A percentile compares a stretch with the other conserved stretches of the same genome.
phyloP scores from a whole-genome alignment of 1,140 invertebrate genomes.

The Drosophila chauvacae region DNA sequence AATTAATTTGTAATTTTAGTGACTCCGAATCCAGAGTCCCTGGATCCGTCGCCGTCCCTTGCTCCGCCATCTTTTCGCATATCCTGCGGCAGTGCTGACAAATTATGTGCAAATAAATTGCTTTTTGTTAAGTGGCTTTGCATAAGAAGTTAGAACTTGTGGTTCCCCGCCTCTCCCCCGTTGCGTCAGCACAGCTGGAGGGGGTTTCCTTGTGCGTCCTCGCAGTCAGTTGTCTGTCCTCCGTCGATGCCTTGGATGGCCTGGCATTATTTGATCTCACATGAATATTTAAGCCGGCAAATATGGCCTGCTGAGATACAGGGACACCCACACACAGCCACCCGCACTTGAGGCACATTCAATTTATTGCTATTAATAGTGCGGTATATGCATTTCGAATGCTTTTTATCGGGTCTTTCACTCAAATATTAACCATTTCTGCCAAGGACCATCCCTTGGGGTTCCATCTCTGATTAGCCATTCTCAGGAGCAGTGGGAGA shows the following conservation, averaged over 20 bases:
- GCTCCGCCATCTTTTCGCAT: conserved; percentile 56
- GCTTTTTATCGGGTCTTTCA: conserved; percentile 59
- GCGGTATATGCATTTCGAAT: conserved; percentile 57
- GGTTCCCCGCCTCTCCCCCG: conserved; percentile 26
- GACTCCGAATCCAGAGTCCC: conserved; percentile 23
- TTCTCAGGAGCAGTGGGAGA: conserved; percentile 5
- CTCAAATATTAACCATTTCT: conserved; percentile 54
- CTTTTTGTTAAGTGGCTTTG: conserved; percentile 83
- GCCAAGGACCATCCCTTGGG: conserved; percentile 15
- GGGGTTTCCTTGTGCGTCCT: conserved; percentile 20
- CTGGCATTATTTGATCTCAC: conserved; percentile 71
- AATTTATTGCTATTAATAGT: conserved; percentile 79
- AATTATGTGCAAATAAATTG: conserved; percentile 84
- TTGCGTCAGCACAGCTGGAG: conserved; percentile 14
- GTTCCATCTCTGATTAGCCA: conserved; percentile 25
- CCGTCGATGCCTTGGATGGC: conserved; percentile 30
- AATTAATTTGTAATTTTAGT: conserved; percentile 83
- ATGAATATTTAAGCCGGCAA: conserved; percentile 77
- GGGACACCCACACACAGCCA: conserved; percentile 5
- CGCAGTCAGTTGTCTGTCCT: conserved; percentile 30
- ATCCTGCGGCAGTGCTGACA: conserved; percentile 75
- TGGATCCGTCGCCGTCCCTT: not conserved
- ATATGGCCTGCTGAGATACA: conserved; percentile 51
- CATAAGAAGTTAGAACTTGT: conserved; percentile 75
- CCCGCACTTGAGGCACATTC: conserved; percentile 47